phyloP scores from a whole-genome alignment of 1,140 invertebrate genomes.

The Temnothorax nylanderi region DNA sequence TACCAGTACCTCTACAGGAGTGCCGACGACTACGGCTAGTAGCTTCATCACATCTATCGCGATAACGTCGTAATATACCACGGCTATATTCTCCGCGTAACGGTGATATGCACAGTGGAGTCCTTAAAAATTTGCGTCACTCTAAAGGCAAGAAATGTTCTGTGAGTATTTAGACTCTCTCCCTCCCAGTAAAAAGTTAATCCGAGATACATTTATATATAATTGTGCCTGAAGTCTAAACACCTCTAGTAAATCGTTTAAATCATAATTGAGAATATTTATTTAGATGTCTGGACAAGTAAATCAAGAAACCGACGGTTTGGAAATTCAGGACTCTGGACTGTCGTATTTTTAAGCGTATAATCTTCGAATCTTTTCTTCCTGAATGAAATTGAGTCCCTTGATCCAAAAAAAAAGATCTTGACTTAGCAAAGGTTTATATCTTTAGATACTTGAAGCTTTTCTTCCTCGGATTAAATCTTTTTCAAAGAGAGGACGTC shows the following conservation, averaged over 20 bases:
- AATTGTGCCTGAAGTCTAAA: not conserved
- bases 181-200: not conserved
- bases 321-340: not conserved
- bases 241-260: not conserved
- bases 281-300: not conserved
- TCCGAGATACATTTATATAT: not conserved
- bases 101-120: not conserved
- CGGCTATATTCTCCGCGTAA: not conserved
- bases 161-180: not conserved
- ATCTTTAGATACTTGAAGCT: not conserved
- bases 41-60: constrained; percentile 24
- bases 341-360: not conserved
- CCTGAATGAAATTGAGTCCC: not conserved
- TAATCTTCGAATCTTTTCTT: not conserved
- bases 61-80: not conserved
- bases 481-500: not conserved
- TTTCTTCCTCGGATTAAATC: not conserved
- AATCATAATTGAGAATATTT: not conserved
- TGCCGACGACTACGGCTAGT: constrained; percentile 19
- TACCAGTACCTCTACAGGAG: constrained; percentile 25
- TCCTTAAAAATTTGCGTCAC: constrained; percentile 10
- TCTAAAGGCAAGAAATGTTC: not conserved
- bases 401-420: not conserved
- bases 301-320: not conserved
- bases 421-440: not conserved